Conservation (phyloP, 92 coral and sea anemone species). For the Umimayanthus chanpuru region DNA sequence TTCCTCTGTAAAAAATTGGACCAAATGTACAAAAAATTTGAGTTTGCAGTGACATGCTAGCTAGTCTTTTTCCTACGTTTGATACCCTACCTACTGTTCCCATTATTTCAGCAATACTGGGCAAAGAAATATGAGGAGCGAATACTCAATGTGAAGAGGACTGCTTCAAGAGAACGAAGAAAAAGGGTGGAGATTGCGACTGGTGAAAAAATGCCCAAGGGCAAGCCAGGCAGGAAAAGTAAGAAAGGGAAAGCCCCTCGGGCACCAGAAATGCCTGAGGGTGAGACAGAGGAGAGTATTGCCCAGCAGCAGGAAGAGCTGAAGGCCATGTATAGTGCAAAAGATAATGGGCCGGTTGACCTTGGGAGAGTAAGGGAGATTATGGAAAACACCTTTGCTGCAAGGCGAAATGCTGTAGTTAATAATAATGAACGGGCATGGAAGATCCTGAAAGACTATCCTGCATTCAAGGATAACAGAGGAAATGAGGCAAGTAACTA, state of each 20-base stretch:
- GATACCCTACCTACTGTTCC: no score
- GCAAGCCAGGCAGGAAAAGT: constrained; percentile 54
- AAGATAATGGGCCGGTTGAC: constrained; percentile 27
- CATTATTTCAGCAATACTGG: background rate
- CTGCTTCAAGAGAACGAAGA: constrained; percentile 10
- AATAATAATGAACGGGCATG: constrained; percentile 38
- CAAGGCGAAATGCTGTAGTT: constrained; percentile 40
- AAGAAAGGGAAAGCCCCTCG: background rate
- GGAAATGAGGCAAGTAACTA: constrained; percentile 48
- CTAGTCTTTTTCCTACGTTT: no score
- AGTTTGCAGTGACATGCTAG: no score
- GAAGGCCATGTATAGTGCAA: constrained; percentile 22
- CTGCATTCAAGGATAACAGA: constrained; percentile 43
- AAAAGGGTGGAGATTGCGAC: constrained; percentile 21
- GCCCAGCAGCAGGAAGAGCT: constrained; percentile 39
- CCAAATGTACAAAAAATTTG: no score
- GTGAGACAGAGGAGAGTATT: constrained; percentile 59
- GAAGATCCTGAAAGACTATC: constrained; percentile 45
- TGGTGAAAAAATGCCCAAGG: constrained; percentile 27
- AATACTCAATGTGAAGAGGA: background rate
- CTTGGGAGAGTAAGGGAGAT: constrained; percentile 22
- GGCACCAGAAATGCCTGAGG: constrained; percentile 59
- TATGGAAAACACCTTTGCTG: constrained; percentile 54
- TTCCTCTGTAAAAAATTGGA: no score
- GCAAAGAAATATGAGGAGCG: background rate